Evolutionary conservation across 2,113 vertebrate genomes (phyloP).

Genomic region (Salvator merianae): DNA sequence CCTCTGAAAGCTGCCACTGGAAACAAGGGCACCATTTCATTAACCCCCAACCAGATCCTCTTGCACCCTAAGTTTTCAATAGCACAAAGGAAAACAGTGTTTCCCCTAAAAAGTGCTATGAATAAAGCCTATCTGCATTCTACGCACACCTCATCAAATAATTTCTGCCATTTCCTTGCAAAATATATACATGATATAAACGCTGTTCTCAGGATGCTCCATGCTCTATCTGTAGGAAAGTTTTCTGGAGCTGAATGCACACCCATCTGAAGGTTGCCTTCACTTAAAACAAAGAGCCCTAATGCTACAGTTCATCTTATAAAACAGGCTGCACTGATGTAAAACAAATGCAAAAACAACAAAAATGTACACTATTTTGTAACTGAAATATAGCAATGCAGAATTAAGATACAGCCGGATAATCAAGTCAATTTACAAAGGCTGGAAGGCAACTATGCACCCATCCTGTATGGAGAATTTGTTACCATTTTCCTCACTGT

Average conservation of each 20-base stretch:
- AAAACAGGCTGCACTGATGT: background rate
- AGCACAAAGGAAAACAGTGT: background rate
- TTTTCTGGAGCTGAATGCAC: background rate
- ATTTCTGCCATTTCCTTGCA: background rate
- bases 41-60: background rate
- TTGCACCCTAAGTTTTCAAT: background rate
- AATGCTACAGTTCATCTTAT: slow-evolving; percentile 16
- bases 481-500: no score
- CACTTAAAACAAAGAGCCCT: background rate
- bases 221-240: background rate
- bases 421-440: background rate
- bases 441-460: no score
- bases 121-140: background rate
- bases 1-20: background rate
- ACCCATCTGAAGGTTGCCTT: background rate
- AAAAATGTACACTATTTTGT: background rate
- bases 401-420: background rate
- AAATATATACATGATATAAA: background rate
- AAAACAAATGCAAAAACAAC: background rate
- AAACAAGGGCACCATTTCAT: slow-evolving; percentile 21
- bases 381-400: background rate
- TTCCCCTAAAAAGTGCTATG: background rate
- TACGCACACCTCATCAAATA: background rate
- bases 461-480: background rate
- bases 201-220: background rate